Percentiles rank a stretch among this genome's conserved stretches.
These are phyloP conservation scores for Enoplosus armatus DNA, from an alignment of 2,797 vertebrate species.

Conservation along the genomic window DNA sequence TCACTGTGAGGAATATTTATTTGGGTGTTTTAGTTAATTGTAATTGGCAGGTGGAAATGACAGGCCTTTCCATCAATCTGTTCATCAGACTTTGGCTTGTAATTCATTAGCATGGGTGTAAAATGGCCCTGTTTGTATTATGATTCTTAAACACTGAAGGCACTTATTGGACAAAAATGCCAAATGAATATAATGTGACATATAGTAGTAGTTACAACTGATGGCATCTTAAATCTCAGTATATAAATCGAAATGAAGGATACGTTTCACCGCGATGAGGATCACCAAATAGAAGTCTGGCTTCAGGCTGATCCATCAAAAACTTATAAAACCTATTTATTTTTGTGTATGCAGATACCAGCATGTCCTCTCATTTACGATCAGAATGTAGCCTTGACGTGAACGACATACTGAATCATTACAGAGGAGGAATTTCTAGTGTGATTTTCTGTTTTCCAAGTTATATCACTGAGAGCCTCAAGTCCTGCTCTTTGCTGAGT, in stretches of 20 bases:
- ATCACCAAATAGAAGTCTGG: neutral
- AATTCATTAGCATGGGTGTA: neutral
- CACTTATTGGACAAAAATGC: neutral
- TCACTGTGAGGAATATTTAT: neutral
- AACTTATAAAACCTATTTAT: neutral
- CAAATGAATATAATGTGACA: neutral
- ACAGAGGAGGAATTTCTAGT: constrained; percentile 18
- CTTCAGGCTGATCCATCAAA: neutral
- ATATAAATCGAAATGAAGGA: neutral
- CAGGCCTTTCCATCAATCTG: constrained; percentile 19
- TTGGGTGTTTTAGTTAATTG: constrained; percentile 8
- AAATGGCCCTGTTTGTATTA: constrained; percentile 8
- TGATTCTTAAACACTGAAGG: constrained; percentile 10
- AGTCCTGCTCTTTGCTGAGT: constrained; percentile 26
- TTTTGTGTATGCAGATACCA: neutral
- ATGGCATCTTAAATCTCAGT: neutral
- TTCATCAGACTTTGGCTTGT: constrained; percentile 26
- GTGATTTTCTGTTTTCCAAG: constrained; percentile 29
- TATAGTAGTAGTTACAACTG: neutral
- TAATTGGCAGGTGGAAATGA: constrained; percentile 26
- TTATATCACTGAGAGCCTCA: constrained; percentile 33
- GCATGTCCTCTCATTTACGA: neutral
- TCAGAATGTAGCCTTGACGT: neutral
- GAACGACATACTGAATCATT: constrained; percentile 6
- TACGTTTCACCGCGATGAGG: neutral